phyloP scores from a whole-genome alignment of 2,113 vertebrate species.

The Verasper variegatus region DNA sequence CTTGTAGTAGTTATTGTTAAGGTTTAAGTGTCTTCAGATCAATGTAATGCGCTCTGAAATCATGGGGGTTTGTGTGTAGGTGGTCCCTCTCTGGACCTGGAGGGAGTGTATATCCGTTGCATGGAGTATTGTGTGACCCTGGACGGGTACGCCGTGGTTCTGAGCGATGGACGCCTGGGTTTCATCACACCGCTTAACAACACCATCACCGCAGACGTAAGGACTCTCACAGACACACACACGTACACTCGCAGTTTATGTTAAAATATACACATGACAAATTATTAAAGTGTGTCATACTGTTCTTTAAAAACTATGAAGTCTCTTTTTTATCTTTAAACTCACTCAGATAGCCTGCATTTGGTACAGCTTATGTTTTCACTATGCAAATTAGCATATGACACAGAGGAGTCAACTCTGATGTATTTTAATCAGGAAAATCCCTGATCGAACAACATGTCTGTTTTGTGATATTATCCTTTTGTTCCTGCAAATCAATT shows the following conservation, averaged over 20 bases:
- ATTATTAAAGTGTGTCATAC: no score
- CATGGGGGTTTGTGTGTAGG: conserved; percentile 61
- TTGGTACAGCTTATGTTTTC: no score
- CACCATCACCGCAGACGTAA: conserved; percentile 92
- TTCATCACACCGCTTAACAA: conserved; percentile 94
- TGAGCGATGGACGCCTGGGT: conserved; percentile 94
- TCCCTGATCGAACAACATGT: neutral
- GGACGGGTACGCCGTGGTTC: conserved; percentile 95
- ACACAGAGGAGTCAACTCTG: neutral
- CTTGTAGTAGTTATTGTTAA: no score
- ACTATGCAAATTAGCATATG: neutral
- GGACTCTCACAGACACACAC: conserved; percentile 15
- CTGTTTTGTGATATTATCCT: neutral
- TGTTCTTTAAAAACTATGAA: no score
- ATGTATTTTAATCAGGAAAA: neutral
- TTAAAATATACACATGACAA: neutral
- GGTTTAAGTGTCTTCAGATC: no score
- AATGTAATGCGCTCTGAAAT: neutral
- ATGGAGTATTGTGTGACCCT: conserved; percentile 97
- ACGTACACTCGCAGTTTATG: neutral
- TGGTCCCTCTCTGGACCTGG: conserved; percentile 92
- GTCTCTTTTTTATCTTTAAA: no score
- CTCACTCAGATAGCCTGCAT: no score
- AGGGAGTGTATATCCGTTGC: conserved; percentile 87
- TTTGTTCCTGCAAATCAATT: neutral